Conservation (phyloP, 2,888 invertebrate species). For the Oxytorus armatus region DNA sequence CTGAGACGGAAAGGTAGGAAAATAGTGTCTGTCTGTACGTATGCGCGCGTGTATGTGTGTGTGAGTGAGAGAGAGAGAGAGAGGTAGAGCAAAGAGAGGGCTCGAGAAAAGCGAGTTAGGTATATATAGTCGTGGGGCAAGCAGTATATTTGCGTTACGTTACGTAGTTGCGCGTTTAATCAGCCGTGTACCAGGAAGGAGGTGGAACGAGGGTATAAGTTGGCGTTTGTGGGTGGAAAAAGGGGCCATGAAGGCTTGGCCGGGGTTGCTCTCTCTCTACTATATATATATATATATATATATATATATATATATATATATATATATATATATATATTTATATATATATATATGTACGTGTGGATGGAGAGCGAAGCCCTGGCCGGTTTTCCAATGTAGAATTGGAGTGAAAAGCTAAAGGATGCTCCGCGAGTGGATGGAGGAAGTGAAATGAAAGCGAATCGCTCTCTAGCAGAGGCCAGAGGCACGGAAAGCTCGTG, state of each 20-base stretch:
- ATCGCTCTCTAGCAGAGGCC: conserved; percentile 68
- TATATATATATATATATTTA: conserved; percentile 1
- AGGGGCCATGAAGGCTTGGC: conserved; percentile 61
- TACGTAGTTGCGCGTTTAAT: conserved; percentile 84
- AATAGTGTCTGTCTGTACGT: conserved; percentile 55
- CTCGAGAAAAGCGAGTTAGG: conserved; percentile 53
- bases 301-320: conserved; percentile 20
- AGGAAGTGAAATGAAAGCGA: conserved; percentile 71
- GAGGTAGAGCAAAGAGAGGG: conserved; percentile 61
- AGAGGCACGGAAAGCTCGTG: conserved; percentile 57
- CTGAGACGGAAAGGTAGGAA: conserved; percentile 57
- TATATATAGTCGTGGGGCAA: conserved; percentile 69
- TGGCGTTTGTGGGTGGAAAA: conserved; percentile 77
- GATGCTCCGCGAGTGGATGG: conserved; percentile 58
- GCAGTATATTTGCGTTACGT: conserved; percentile 82
- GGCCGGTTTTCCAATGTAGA: conserved; percentile 45
- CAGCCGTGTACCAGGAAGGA: conserved; percentile 81
- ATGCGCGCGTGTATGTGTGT: conserved; percentile 57
- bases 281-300: conserved; percentile 13
- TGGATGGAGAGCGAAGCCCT: conserved; percentile 34
- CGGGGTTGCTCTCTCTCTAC: conserved; percentile 20
- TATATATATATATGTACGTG: conserved; percentile 2
- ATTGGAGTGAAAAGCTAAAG: conserved; percentile 55
- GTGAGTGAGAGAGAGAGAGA: conserved; percentile 57
- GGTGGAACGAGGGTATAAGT: conserved; percentile 57